Conservation (phyloP, 1,140 invertebrate species). For the Brachionus plicatilis region DNA sequence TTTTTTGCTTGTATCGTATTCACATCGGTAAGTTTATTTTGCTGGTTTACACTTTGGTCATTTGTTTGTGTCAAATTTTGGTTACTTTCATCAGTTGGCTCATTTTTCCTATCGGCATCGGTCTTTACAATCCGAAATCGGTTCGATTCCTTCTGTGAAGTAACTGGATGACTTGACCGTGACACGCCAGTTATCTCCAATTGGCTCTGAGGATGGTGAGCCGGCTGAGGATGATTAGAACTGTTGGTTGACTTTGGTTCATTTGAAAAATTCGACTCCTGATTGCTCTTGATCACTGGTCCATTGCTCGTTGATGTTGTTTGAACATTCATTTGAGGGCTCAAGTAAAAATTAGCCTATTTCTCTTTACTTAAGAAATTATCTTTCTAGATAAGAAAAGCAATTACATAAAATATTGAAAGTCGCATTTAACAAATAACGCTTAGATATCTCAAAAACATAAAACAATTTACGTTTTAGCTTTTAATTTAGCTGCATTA, state of each 20-base stretch:
- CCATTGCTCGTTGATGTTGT: conserved; percentile 10
- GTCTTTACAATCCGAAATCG: conserved; percentile 37
- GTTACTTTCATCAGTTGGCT: neutral
- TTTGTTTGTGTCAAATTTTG: neutral
- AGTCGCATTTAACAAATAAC: conserved; percentile 5
- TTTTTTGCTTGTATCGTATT: neutral
- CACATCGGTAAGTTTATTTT: neutral
- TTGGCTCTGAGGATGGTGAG: conserved; percentile 3
- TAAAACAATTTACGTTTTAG: neutral
- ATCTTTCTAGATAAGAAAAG: neutral
- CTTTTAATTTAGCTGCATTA: neutral
- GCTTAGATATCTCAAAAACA: neutral
- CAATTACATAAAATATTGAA: neutral
- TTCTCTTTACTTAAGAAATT: neutral
- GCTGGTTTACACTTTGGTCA: neutral
- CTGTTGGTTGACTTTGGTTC: neutral
- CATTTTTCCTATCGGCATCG: conserved; percentile 10
- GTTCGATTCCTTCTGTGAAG: neutral
- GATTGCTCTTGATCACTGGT: conserved; percentile 10
- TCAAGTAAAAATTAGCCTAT: neutral
- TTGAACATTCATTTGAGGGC: conserved; percentile 24
- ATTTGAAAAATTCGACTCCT: neutral
- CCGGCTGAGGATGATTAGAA: neutral
- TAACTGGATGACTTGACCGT: neutral
- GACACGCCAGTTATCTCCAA: conserved; percentile 25